Evolutionary conservation across 2,888 invertebrate species (phyloP).

Genomic region (Tricholauxania praeusta): DNA sequence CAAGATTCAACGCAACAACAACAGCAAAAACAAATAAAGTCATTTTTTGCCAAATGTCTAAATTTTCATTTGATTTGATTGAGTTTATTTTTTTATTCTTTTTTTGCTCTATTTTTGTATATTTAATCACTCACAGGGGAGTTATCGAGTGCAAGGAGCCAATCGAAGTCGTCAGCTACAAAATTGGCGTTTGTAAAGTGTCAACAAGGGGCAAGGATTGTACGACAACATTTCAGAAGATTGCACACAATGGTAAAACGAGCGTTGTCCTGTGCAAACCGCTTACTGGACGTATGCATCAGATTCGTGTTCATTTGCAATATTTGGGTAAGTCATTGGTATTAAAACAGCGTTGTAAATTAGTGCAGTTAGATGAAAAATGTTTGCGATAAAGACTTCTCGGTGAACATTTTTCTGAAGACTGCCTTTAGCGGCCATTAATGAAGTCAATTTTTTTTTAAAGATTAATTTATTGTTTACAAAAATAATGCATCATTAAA

Average conservation of each 20-base stretch:
- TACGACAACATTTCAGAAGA: constrained; percentile 88
- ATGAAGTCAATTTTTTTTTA: too few species aligned
- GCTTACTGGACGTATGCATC: constrained; percentile 97
- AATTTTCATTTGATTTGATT: constrained; percentile 29
- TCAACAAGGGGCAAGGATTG: constrained; percentile 94
- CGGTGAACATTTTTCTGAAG: too few species aligned
- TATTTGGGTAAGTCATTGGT: constrained; percentile 79
- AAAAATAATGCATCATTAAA: too few species aligned
- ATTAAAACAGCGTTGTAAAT: too few species aligned
- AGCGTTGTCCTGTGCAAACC: constrained; percentile 96
- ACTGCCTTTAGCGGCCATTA: too few species aligned
- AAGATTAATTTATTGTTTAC: too few species aligned
- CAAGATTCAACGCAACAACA: background rate
- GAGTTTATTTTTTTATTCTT: background rate
- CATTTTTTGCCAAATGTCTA: constrained; percentile 19
- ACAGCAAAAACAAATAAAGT: background rate
- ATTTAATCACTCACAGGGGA: constrained; percentile 70
- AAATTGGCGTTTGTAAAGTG: constrained; percentile 96
- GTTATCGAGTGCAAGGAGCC: constrained; percentile 89
- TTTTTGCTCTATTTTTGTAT: constrained; percentile 15
- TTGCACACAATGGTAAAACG: constrained; percentile 89
- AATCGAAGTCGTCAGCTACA: constrained; percentile 93
- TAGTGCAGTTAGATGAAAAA: too few species aligned
- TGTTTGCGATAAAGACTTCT: too few species aligned
- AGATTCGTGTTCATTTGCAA: constrained; percentile 98